Base-by-base conservation (phyloP, 2,113 vertebrate species). In the Neofelis nebulosa region DNA sequence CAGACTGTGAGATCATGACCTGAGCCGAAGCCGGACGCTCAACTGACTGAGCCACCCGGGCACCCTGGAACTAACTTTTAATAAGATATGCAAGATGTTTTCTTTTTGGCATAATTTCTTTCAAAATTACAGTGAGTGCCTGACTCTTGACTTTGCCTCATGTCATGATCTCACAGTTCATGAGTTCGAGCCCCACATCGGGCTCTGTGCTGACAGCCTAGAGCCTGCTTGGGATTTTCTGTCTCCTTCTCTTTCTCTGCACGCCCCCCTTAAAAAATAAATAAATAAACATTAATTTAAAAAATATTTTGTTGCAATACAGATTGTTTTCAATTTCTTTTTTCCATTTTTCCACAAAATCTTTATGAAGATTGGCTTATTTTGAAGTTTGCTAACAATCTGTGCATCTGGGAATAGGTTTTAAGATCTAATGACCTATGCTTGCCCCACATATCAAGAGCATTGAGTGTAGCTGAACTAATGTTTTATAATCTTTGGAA, bases 401-500 rank as follows among this genome's bases (percentile, higher is more conserved):
- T 38, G 71, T 79, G 66, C 63, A 85, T 69, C 36, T 76, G 82
- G 85, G 71, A 82, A 73, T 25, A 88, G 61, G 50, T 91, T 81
- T 81, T 84, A 84, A 82, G 41, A 73, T 85, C 96, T 45, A 48
- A 41, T 38, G 89, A 91, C 82, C 71, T 80, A 13, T 38, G 9
- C 45, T 89, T 48, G 74, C 8, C 21, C 38, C 2, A 3, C 0
- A 3, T 12, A 38, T 38, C 0, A 27, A 87, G 92, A 74, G 73
- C 79, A 61, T 0, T 12, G 71, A 52, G 57, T 78, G 19, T n/a
- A 85, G 94, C n/a, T 80, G 69, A 82, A 38, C 52, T 73, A 68
- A 38, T 84, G 31, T 33, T 94, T 83, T 69, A 31, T 69, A 57
- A 85, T 71, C 81, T 94, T 89, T n/a, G 63, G 82, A 85, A 92